These are phyloP conservation scores for Cydia strobilella DNA, from an alignment of 1,140 invertebrate genomes.

Conservation along the genomic window DNA sequence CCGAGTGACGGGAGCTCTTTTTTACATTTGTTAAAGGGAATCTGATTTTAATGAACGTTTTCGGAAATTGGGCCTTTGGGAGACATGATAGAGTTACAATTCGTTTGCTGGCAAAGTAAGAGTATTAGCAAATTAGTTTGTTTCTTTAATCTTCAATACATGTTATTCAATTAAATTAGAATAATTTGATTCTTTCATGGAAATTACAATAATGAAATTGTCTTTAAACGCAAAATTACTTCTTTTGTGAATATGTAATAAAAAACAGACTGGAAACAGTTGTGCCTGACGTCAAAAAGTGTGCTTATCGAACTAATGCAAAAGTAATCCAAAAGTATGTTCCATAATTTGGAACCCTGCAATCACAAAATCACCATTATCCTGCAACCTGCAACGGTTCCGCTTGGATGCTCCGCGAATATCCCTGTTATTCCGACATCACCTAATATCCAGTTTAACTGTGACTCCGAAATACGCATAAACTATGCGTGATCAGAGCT, in stretches of 20 bases:
- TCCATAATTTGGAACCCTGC: not conserved
- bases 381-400: not conserved
- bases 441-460: not conserved
- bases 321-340: not conserved
- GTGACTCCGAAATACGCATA: not conserved
- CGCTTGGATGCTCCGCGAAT: constrained; percentile 1
- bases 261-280: no score
- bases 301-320: no score
- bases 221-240: no score
- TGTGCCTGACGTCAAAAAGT: no score
- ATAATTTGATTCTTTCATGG: not conserved
- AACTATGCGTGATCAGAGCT: not conserved
- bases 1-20: constrained; percentile 73
- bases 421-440: not conserved
- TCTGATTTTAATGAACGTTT: not conserved
- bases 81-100: not conserved
- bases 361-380: constrained; percentile 12
- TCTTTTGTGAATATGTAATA: no score
- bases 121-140: not conserved
- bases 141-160: constrained; percentile 4
- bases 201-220: no score
- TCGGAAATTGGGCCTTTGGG: not conserved
- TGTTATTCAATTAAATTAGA: not conserved
- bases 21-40: constrained; percentile 27
- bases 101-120: not conserved